These are phyloP conservation scores for Leptodactylus fallax DNA, from an alignment of 2,797 vertebrate genomes.

Conservation along the genomic window DNA sequence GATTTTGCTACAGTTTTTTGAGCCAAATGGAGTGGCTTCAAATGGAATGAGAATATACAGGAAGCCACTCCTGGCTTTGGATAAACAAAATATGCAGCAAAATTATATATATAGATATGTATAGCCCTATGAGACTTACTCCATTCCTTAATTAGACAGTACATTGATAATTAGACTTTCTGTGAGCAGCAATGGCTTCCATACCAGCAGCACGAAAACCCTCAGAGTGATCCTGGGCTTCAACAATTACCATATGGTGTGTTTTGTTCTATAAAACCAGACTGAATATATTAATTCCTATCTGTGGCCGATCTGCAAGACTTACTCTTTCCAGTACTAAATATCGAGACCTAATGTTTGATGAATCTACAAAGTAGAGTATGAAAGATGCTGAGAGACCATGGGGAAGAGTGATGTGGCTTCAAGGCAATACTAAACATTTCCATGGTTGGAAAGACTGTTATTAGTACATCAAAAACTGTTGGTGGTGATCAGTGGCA, in stretches of 20 bases:
- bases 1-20: too few species aligned
- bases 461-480: background rate
- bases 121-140: too few species aligned
- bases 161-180: too few species aligned
- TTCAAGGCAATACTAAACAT: background rate
- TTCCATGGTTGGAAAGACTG: background rate
- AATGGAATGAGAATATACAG: too few species aligned
- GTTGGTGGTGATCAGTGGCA: background rate
- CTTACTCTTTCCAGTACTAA: background rate
- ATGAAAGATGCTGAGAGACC: background rate
- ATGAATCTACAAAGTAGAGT: too few species aligned
- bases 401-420: background rate
- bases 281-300: background rate
- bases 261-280: background rate
- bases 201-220: slow-evolving; percentile 18
- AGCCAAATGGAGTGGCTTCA: too few species aligned
- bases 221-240: background rate
- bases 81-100: too few species aligned
- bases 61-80: too few species aligned
- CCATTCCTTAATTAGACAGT: too few species aligned
- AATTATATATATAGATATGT: too few species aligned
- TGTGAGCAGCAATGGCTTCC: background rate
- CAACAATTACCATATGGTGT: background rate
- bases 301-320: background rate
- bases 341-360: background rate